Evolutionary conservation across 2,888 invertebrate genomes (phyloP), one percentile per base, ranked within the genome.

Genomic region (Xestia rhomboidea): DNA sequence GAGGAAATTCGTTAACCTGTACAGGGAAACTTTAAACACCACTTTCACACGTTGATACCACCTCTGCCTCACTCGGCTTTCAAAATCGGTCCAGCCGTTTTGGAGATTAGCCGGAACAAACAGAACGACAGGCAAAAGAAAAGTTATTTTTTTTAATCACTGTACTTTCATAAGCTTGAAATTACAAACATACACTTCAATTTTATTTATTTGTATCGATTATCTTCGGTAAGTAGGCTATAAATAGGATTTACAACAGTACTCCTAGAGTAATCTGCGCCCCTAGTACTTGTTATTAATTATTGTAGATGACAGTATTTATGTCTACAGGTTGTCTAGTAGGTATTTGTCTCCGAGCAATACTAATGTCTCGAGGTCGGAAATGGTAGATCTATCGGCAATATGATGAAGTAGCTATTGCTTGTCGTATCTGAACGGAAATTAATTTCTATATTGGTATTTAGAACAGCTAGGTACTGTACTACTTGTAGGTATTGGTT

Each of bases 381-480:
- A 83, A 82, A 71, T 60, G 27, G 51, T 46, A 79, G 68, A 83
- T 82, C 44, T 71, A 79, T 79, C 64, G 51, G 34, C 60, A 64
- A 38, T 60, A 71, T 64, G 75, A 82, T 71, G 57, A 7, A 83
- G 67, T 70, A 64, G 67, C 57, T 1, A 72, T 82, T 64, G 57
- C 51, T n/a, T 66, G 77, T 71, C 67, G 46, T 44, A 44, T 68
- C 71, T 81, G 49, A 34, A 21, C 67, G 77, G 71, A 77, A 76
- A 80, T 81, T 81, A 81, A 81, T 68, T 80, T 73, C 74, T 80
- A n/a, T 79, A 21, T 67, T 44, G 57, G 80, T 67, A 74, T 74
- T 73, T 44, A 34, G 66, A 72, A 79, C 72, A 21, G 78, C 7
- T 80, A n/a, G 80, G 4, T 64, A 18, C 41, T 64, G 64, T 18